Base-by-base conservation (phyloP, 2,888 invertebrate genomes). In the Melanostoma mellinum region DNA sequence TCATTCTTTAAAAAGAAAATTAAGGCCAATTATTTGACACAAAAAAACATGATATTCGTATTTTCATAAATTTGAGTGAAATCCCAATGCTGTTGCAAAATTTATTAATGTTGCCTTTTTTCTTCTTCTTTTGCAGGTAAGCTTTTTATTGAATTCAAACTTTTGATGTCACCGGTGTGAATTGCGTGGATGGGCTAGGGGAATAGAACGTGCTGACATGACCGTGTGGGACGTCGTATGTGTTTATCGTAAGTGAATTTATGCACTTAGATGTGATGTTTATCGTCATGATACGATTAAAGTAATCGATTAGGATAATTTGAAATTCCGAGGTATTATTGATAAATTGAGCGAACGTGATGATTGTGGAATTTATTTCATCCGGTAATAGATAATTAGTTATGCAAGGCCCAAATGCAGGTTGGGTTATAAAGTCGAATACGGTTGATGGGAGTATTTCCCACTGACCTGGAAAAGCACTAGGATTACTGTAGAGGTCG, bases 91-190 rank as follows among this genome's bases (percentile, higher is more conserved):
- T 46, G 30, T 40, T 20, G n/a, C 6, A 5, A 33, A 36, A 46
- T 68, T 44, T 63, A 63, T 44, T 55, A 30, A 35, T 52, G 9
- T 48, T 73, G 4, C 3, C 53, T 53, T 36, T 35, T 46, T 8
- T 65, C 20, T 67, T 38, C 20, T 82, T 61, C 77, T 68, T 63
- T 82, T 82, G 40, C 73, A 82, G 82, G 82, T 82, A 78, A 82
- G 82, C 61, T 48, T 52, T 6, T 55, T 10, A 35, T 38, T 20
- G 50, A 38, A 48, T n/a, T 10, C 30, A 55, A 55, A 5, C n/a
- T 75, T 38, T 52, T 35, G 33, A 61, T 55, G 60, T 42, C 36
- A 36, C 8, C 33, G 4, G 3, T 35, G 0, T 6, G 10, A 10
- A 8, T 5, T 36, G 5, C 46, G 56, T 32, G 36, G 58, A n/a